Evolutionary conservation across 1,140 invertebrate species (phyloP).

Genomic region (Cydia pomonella): DNA sequence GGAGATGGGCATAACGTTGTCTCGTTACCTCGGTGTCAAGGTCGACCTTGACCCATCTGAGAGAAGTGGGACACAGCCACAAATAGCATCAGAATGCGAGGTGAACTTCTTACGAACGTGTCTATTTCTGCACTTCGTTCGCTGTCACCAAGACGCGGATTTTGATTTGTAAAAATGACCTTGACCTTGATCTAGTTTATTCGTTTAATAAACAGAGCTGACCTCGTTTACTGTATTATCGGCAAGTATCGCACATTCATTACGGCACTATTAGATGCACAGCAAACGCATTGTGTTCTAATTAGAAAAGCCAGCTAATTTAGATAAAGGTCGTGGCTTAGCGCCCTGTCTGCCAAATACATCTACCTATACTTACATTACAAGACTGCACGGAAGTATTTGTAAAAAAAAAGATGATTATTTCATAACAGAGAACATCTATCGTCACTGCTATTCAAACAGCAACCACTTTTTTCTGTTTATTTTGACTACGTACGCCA

Average conservation of each 20-base stretch:
- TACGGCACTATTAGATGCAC: conserved; percentile 62
- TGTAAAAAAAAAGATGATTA: too few relatives aligned
- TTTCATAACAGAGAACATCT: too few relatives aligned
- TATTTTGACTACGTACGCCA: too few relatives aligned
- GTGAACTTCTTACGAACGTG: conserved; percentile 59
- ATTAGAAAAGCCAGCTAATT: conserved; percentile 6
- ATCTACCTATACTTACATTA: too few relatives aligned
- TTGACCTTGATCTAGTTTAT: conserved; percentile 80
- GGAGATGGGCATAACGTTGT: neutral
- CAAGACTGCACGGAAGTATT: too few relatives aligned
- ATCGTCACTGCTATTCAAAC: too few relatives aligned
- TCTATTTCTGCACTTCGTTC: conserved; percentile 68
- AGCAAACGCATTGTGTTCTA: conserved; percentile 16
- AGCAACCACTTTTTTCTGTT: too few relatives aligned
- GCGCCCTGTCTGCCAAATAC: neutral
- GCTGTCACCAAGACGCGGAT: conserved; percentile 69
- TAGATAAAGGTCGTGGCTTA: conserved; percentile 6
- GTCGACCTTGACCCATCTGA: conserved; percentile 75
- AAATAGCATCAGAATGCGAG: conserved; percentile 69
- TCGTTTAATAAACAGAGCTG: conserved; percentile 72
- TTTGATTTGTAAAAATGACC: conserved; percentile 80
- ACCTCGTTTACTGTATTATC: conserved; percentile 78
- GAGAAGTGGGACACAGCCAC: conserved; percentile 61
- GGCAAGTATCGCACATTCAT: conserved; percentile 70
- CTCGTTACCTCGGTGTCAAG: conserved; percentile 50